These are phyloP conservation scores for Entomyzon cyanotis DNA, from an alignment of 2,113 vertebrate genomes.

Conservation along the genomic window DNA sequence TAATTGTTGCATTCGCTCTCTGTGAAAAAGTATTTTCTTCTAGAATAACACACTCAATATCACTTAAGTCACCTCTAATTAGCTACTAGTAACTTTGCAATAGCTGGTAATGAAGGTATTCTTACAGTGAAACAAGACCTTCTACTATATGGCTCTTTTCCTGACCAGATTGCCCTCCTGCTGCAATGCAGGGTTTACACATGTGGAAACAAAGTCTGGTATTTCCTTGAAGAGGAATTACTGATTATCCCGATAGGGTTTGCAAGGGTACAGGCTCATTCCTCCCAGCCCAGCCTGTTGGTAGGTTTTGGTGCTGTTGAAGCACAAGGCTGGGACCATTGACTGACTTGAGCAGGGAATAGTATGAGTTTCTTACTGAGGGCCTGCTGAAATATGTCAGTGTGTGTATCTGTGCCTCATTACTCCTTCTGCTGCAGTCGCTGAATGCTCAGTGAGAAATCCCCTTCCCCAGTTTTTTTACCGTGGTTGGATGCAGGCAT, in stretches of 20 bases:
- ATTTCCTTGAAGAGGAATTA: not conserved
- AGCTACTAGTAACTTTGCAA: not conserved
- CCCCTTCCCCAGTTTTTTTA: not conserved
- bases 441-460: not conserved
- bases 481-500: not conserved
- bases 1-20: not conserved
- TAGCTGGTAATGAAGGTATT: not conserved
- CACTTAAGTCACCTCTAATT: not conserved
- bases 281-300: not conserved
- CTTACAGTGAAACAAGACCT: not conserved
- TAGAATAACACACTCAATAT: not conserved
- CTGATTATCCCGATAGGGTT: rapidly evolving
- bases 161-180: not conserved
- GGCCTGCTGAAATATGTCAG: not conserved
- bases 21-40: not conserved
- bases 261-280: not conserved
- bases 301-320: not conserved
- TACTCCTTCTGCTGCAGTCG: not conserved
- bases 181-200: not conserved
- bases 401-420: not conserved
- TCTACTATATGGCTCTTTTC: not conserved
- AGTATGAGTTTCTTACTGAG: not conserved
- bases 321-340: not conserved
- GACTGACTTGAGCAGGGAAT: not conserved
- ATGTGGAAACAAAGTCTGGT: not conserved